These are phyloP conservation scores for Ciconia maguari DNA, from an alignment of 2,113 vertebrate species.

Conservation along the genomic window DNA sequence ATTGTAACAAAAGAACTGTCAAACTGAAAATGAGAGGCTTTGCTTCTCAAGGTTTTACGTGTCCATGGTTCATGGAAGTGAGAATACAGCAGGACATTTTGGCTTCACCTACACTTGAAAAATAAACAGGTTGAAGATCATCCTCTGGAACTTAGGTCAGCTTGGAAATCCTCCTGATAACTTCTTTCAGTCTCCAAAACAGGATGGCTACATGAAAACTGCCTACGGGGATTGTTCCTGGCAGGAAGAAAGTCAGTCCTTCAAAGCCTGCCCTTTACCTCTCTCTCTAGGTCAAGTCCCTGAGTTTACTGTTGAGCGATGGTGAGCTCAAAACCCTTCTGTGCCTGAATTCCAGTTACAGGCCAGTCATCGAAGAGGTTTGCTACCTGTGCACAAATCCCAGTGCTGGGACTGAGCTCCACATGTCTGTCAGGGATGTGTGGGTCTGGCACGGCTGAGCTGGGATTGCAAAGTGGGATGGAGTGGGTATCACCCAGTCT, in stretches of 20 bases:
- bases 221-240: background rate
- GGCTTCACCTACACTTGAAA: background rate
- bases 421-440: background rate
- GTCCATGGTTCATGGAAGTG: background rate
- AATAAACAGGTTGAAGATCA: background rate
- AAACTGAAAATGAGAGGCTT: background rate
- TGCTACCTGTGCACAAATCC: background rate
- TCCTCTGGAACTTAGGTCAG: background rate
- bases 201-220: background rate
- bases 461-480: background rate
- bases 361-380: background rate
- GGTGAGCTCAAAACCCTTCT: background rate
- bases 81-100: background rate
- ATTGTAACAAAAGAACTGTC: background rate
- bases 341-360: background rate
- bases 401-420: background rate
- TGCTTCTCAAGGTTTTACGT: background rate
- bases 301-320: background rate
- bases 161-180: background rate
- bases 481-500: background rate
- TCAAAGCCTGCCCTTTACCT: background rate
- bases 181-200: background rate
- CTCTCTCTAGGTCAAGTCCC: background rate
- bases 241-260: background rate
- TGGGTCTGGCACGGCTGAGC: background rate